Percentiles rank a stretch among this genome's conserved stretches.
Conservation (phyloP, 2,797 vertebrate genomes). For the Sternarchorhynchus goeldii region DNA sequence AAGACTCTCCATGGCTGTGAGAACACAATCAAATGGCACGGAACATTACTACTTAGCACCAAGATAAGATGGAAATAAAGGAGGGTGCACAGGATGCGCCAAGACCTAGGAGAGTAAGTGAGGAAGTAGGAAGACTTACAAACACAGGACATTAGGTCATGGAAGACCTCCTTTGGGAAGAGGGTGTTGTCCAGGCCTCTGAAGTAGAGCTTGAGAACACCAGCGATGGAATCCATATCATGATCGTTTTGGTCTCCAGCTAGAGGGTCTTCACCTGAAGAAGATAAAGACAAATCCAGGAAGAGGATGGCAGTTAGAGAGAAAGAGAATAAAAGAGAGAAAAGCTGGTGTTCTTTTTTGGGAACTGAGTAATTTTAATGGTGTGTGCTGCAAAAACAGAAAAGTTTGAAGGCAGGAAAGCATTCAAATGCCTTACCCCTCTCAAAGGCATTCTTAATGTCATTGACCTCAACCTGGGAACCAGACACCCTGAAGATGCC, state of each 20-base stretch:
- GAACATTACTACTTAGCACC: background rate
- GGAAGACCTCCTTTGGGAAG: conserved; percentile 98
- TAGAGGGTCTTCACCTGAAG: conserved; percentile 90
- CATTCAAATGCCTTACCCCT: conserved; percentile 77
- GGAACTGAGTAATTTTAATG: background rate
- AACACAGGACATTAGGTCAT: conserved; percentile 94
- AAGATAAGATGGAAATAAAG: conserved; percentile 17
- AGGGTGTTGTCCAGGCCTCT: conserved; percentile 92
- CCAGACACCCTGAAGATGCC: conserved; percentile 98
- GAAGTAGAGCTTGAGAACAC: conserved; percentile 97
- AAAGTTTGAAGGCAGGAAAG: conserved; percentile 6
- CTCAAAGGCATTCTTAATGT: conserved; percentile 99
- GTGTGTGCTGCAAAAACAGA: background rate
- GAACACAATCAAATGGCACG: conserved; percentile 38
- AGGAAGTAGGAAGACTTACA: conserved; percentile 79
- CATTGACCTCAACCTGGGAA: conserved; percentile 97
- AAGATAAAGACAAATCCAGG: conserved; percentile 5
- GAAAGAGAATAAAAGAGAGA: conserved; percentile 32
- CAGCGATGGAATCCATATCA: conserved; percentile 97
- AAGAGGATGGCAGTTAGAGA: conserved; percentile 16
- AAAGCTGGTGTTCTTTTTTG: conserved; percentile 2
- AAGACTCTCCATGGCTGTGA: conserved; percentile 91
- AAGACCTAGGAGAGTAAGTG: background rate
- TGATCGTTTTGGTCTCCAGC: conserved; percentile 98
- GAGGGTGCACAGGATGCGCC: no score